Evolutionary conservation across 1,140 invertebrate species (phyloP), one percentile per base, ranked within the genome.

Genomic region (Hyposmocoma kahamanoa): DNA sequence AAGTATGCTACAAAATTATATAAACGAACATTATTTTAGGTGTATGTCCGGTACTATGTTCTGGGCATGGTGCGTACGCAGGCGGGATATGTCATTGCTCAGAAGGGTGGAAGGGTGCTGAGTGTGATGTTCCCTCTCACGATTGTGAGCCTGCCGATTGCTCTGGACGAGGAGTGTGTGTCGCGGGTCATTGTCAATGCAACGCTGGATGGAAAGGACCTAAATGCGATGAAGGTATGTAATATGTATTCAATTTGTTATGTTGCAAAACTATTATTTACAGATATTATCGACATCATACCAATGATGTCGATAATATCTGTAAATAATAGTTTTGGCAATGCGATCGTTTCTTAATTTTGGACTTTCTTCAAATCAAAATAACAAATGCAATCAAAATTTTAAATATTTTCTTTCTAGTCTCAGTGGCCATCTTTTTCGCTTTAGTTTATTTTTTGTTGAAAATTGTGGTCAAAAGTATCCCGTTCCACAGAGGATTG

Each of bases 31-130:
- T 28, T 28, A 21, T 72, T 86, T 50, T 68, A 92, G 90, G 95
- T 86, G 92, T 98, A n/a, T 99, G 98, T 88, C 98, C 98, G 22
- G 95, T 98, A 2, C 88, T 99, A 44, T 99, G 98, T 87, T 97
- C 96, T 54, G 96, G 95, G 49, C 96, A 99, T 72, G 98, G 98
- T 19, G 93, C 96, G 67, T 99, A 99, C 78, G 93, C 95, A 18
- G 95, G 96, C 41, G 98, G 98, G 13, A 87, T 96, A 56, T 99
- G 98, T 86, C 93, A 97, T 69, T 99, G 98, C 84, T 95, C 97
- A 79, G 93, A 96, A 64, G 97, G 97, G 36, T 99, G 95, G 95
- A 98, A 98, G 87, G 98, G 98, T 22, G 90, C 92, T 17, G 97
- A 98, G 87, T 99, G 98, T 85, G 96, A 97, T 81, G 91, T 98